Percentiles rank a stretch among this genome's conserved stretches.
phyloP scores from a whole-genome alignment of 2,113 vertebrate species.

The Acanthisitta chloris region DNA sequence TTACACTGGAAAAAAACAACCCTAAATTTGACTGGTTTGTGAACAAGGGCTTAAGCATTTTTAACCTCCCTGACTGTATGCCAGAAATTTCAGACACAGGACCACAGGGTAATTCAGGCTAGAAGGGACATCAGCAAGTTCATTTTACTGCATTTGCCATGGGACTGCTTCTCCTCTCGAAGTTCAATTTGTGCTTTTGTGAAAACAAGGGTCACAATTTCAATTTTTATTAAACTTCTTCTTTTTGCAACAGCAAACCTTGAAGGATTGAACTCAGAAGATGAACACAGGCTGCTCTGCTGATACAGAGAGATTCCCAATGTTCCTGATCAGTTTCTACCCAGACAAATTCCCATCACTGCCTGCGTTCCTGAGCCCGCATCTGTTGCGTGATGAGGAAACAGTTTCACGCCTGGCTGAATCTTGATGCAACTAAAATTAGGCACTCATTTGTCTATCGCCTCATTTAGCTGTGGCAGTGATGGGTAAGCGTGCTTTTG shows the following conservation, averaged over 20 bases:
- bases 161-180: neutral
- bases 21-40: neutral
- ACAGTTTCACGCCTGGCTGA: neutral
- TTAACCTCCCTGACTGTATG: accelerated
- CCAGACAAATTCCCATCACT: neutral
- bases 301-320: neutral
- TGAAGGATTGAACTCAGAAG: neutral
- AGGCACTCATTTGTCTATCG: neutral
- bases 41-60: neutral
- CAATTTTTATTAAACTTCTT: neutral
- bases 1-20: neutral
- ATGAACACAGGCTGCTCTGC: neutral
- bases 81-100: neutral
- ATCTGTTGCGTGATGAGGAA: neutral
- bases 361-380: neutral
- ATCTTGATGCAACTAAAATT: neutral
- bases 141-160: accelerated
- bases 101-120: neutral
- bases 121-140: neutral
- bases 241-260: neutral
- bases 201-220: neutral
- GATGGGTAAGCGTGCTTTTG: neutral
- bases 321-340: neutral
- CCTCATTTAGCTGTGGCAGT: neutral
- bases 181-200: neutral